These are phyloP conservation scores for Cantharis flavilabris DNA, from an alignment of 2,888 invertebrate species.

Conservation along the genomic window DNA sequence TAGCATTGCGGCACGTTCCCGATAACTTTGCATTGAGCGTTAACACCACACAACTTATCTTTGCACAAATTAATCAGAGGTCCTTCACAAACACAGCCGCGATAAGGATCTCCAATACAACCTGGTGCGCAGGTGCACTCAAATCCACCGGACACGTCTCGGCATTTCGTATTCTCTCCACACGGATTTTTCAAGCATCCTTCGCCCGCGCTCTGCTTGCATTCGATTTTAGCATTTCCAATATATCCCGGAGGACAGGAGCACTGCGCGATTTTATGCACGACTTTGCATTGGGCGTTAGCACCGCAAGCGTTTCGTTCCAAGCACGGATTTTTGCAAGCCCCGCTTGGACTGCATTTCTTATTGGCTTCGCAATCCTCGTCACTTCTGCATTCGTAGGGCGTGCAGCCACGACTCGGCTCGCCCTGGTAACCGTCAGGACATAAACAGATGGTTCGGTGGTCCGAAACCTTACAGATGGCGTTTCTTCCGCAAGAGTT, in stretches of 20 bases:
- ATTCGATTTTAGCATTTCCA: slow-evolving; percentile 72
- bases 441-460: slow-evolving; percentile 84
- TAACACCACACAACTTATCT: slow-evolving; percentile 77
- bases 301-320: slow-evolving; percentile 77
- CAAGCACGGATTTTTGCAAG: slow-evolving; percentile 83
- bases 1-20: slow-evolving; percentile 76
- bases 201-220: slow-evolving; percentile 69
- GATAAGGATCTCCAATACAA: slow-evolving; percentile 81
- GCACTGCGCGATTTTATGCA: slow-evolving; percentile 76
- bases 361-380: slow-evolving; percentile 79
- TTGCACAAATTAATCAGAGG: slow-evolving; percentile 73
- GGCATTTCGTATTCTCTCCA: slow-evolving; percentile 81
- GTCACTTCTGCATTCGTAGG: slow-evolving; percentile 77
- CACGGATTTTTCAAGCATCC: slow-evolving; percentile 83
- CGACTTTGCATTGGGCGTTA: slow-evolving; percentile 83
- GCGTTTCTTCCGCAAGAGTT: slow-evolving; percentile 81
- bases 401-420: slow-evolving; percentile 73
- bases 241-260: slow-evolving; percentile 75
- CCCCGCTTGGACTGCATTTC: slow-evolving; percentile 69
- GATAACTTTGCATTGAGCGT: slow-evolving; percentile 78
- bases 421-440: slow-evolving; percentile 85
- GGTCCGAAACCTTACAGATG: slow-evolving; percentile 77
- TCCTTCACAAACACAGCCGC: slow-evolving; percentile 78
- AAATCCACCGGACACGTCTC: slow-evolving; percentile 73
- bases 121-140: slow-evolving; percentile 81